These are phyloP conservation scores for Amblyjoppa fuscipennis DNA, from an alignment of 2,888 invertebrate species.

Conservation along the genomic window DNA sequence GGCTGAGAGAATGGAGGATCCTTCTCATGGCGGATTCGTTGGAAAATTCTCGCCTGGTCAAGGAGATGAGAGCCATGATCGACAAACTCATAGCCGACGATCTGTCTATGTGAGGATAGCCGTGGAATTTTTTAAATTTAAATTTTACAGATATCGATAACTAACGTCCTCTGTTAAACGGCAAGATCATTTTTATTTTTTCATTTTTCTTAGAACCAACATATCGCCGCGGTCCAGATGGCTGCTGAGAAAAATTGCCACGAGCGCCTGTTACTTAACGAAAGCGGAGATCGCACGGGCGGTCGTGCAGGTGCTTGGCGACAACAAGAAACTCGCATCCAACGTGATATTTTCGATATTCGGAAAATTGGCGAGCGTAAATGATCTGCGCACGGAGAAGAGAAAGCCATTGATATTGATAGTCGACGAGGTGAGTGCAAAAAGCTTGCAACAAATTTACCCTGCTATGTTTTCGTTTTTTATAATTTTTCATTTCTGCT, in stretches of 20 bases:
- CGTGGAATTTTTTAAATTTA: not conserved
- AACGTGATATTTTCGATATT: slow-evolving; percentile 80
- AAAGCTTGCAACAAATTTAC: slow-evolving; percentile 13
- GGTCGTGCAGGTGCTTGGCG: slow-evolving; percentile 83
- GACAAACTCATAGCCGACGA: slow-evolving; percentile 85
- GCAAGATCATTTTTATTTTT: slow-evolving; percentile 48
- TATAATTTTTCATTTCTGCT: slow-evolving; percentile 14
- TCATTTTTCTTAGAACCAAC: slow-evolving; percentile 62
- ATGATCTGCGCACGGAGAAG: slow-evolving; percentile 84
- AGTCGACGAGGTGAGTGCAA: slow-evolving; percentile 88
- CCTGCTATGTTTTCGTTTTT: slow-evolving; percentile 21
- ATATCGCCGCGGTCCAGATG: slow-evolving; percentile 80
- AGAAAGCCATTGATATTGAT: slow-evolving; percentile 89
- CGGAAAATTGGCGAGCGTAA: slow-evolving; percentile 72
- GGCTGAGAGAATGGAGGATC: slow-evolving; percentile 89
- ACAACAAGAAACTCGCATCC: slow-evolving; percentile 78
- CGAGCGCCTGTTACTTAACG: slow-evolving; percentile 82
- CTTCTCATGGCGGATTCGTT: slow-evolving; percentile 88
- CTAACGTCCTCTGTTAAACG: not conserved
- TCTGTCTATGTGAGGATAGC: slow-evolving; percentile 66
- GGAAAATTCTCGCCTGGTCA: slow-evolving; percentile 84
- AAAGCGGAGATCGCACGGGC: slow-evolving; percentile 84
- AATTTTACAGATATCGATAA: slow-evolving; percentile 59
- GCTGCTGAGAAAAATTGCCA: slow-evolving; percentile 85
- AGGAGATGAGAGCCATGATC: slow-evolving; percentile 85